Evolutionary conservation across 2,888 invertebrate genomes (phyloP), one percentile per base, ranked within the genome.

Genomic region (Heliconius erato): DNA sequence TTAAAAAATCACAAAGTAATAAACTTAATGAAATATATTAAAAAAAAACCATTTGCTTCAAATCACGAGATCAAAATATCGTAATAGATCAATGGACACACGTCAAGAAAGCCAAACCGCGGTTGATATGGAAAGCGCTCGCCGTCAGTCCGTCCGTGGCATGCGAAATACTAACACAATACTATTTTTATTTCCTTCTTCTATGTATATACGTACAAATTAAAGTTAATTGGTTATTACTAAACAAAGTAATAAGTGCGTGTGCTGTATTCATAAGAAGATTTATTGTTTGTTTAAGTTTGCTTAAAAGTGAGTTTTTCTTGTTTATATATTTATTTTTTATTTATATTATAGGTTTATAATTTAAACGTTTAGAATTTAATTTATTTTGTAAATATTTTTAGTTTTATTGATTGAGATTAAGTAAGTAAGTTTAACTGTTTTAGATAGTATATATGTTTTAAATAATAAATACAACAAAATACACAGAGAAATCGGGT

Each of bases 91-190:
- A 83, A 81, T 91, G 91, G 86, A 91, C 89, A 83, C 85, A 85
- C 84, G n/a, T 74, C 35, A 90, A 86, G 89, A 90, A 88, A 91
- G 90, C 87, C 84, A 86, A 86, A 85, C 86, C 87, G 84, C 84
- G 86, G 84, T 86, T 86, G 84, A 83, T 76, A 80, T 82, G 81
- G 83, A 83, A 79, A 84, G 79, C 72, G 88, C 88, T 88, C 85
- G 83, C 88, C 87, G 85, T 90, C 92, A 93, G 92, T 93, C 88
- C 85, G 87, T 88, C 86, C 83, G 87, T 85, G 86, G 88, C 91
- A 84, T 83, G 91, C 90, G 87, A 85, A 86, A 82, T 65, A 86
- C 86, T 85, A 87, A 88, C 81, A 85, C 86, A 88, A 89, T 88
- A 88, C 85, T 16, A 49, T 68, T 67, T 74, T 80, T 80, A 65